These are phyloP conservation scores for Perizoma affinitatum DNA, from an alignment of 2,888 invertebrate genomes.

Conservation along the genomic window DNA sequence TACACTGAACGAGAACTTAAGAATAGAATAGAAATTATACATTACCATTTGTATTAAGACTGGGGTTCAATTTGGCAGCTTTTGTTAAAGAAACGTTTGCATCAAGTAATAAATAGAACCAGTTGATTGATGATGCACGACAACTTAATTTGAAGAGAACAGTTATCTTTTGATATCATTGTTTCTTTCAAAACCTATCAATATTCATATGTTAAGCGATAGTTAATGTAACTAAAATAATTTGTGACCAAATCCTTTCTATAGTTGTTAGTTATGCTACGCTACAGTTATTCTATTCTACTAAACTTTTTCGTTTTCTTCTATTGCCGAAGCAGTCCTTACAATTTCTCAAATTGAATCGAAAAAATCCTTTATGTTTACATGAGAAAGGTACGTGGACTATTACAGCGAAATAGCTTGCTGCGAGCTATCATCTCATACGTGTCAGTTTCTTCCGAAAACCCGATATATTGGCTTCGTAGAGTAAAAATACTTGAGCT, in stretches of 20 bases:
- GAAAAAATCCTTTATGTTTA: constrained; percentile 36
- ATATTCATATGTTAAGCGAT: no score
- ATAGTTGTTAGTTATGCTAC: no score
- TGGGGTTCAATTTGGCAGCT: constrained; percentile 17
- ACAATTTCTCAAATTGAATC: constrained; percentile 27
- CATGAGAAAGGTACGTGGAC: constrained; percentile 30
- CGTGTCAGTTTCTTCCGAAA: constrained; percentile 39
- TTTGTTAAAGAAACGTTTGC: constrained; percentile 15
- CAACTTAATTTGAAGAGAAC: constrained; percentile 7
- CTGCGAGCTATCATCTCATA: constrained; percentile 38
- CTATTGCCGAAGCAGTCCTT: constrained; percentile 14
- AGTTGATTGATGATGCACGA: constrained; percentile 13
- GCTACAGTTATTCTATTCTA: no score
- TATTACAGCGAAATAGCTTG: constrained; percentile 39
- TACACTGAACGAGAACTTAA: constrained; percentile 36
- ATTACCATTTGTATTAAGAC: constrained; percentile 24
- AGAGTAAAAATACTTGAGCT: constrained; percentile 17
- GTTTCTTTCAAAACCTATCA: background rate
- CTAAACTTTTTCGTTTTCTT: background rate
- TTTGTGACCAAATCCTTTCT: no score
- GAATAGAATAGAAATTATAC: constrained; percentile 36
- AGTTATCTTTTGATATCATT: background rate
- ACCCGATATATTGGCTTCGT: constrained; percentile 37
- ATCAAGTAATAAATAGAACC: constrained; percentile 2
- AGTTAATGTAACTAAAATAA: background rate